A percentile compares a stretch with the other conserved stretches of the same genome.
These are phyloP conservation scores for Protosalanx chinensis DNA, from an alignment of 2,797 vertebrate species.

Conservation along the genomic window DNA sequence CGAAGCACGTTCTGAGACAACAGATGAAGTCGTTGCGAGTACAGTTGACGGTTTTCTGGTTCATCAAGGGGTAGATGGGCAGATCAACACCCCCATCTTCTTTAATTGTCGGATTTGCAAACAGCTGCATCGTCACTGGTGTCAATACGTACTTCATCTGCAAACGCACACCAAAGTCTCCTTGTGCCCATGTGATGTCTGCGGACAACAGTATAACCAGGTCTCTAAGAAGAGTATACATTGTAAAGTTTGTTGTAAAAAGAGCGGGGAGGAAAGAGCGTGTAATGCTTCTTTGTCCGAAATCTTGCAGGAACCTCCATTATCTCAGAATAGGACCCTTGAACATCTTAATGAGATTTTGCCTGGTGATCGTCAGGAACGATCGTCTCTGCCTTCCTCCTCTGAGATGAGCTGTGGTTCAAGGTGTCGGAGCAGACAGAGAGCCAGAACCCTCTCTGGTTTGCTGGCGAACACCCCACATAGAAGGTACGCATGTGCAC, in stretches of 20 bases:
- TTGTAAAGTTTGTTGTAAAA: constrained; percentile 44
- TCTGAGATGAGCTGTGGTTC: constrained; percentile 20
- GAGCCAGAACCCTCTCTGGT: constrained; percentile 15
- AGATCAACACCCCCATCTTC: constrained; percentile 31
- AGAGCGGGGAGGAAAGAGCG: constrained; percentile 43
- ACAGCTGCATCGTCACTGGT: constrained; percentile 42
- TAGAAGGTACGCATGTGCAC: constrained; percentile 33
- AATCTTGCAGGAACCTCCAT: constrained; percentile 19
- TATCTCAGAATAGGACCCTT: neutral
- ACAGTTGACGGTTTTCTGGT: constrained; percentile 35
- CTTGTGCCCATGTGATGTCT: constrained; percentile 33
- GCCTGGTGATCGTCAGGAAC: constrained; percentile 6
- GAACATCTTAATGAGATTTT: neutral
- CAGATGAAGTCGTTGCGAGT: neutral
- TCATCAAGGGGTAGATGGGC: constrained; percentile 22
- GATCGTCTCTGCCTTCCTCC: constrained; percentile 2
- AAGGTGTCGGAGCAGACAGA: constrained; percentile 1
- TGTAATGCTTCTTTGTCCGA: constrained; percentile 34
- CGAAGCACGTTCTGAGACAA: constrained; percentile 25
- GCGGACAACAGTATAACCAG: constrained; percentile 43
- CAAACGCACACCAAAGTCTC: constrained; percentile 36
- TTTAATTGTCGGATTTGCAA: constrained; percentile 53
- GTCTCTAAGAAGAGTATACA: constrained; percentile 30
- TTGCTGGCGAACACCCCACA: constrained; percentile 26
- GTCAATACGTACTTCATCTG: constrained; percentile 53